Evolutionary conservation across 1,140 invertebrate species (phyloP), one percentile per base, ranked within the genome.

Genomic region (Hyles vespertilio): DNA sequence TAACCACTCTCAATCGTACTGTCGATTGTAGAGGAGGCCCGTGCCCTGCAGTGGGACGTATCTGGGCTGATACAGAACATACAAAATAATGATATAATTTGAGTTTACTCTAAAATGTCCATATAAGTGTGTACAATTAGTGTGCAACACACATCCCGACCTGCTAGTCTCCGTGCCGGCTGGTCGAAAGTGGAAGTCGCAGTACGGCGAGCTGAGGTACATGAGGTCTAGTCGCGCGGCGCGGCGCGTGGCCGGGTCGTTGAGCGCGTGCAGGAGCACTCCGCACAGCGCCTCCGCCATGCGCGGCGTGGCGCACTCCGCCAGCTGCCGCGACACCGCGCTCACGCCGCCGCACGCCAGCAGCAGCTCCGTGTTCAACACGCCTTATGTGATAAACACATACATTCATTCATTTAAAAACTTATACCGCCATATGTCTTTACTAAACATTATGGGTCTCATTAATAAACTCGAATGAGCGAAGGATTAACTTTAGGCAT

Each of bases 161-260:
- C 91, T 91, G 74, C 89, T 90, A 78, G 92, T 75, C 77, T 91
- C 89, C 89, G 90, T 85, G 69, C 92, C 86, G 65, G 91, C 81
- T 70, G 92, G 81, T 81, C 93, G 82, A 91, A 92, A 95, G 75
- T 98, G 95, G 70, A 96, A 94, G 89, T 98, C 97, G 70, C 96
- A 98, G 72, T 98, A 98, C 3, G 97, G 96, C 2, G 96, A 96
- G 47, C 97, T 94, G 3, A 98, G 90, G 76, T 93, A 94, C 69
- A 96, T 90, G n/a, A 98, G 87, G 72, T 96, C 94, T 3, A 97
- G 91, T 10, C 92, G 92, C 44, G 94, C 93, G 54, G 92, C 90
- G 62, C 91, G 89, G 50, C 98, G 90, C 1, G 96, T 96, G n/a
- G 92, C 89, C 0, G 97, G 97, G 84, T 94, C 93, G 81, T 97